Evolutionary conservation across 2,888 invertebrate species (phyloP), one percentile per base, ranked within the genome.

Genomic region (Mechanitis mazaeus): DNA sequence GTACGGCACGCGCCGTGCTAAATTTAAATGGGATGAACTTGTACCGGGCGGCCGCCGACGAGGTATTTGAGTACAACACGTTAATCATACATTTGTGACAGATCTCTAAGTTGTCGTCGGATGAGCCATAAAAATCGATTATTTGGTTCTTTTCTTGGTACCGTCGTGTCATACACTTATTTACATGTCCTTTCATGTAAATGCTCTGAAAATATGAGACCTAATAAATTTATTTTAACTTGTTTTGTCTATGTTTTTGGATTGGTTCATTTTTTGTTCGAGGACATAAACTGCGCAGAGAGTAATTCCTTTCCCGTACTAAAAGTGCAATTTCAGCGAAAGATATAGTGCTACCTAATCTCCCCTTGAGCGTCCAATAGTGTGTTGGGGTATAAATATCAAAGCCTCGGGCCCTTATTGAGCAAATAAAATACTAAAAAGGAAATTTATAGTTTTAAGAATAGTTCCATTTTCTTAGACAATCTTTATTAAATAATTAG

Each of bases 21-120:
- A 85, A 90, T 89, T 90, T 89, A 90, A 88, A 88, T 84, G 79
- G 82, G 84, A 88, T 88, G 86, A 89, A 89, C 90, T 88, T 89
- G 87, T 89, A 84, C 79, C 85, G 79, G 84, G 79, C 87, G 84
- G 83, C 78, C 80, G 79, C 81, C 76, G 81, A 76, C 75, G 71
- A 78, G 85, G 87, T 87, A 89, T 88, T 83, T 78, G 77, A 77
- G 74, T 82, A 80, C 76, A 74, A 79, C 77, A 75, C 85, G 87
- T 90, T 88, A 86, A 87, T 90, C 89, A 90, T 88, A 88, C 80
- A 81, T 87, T 76, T 84, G 83, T 88, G 89, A 89, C 89, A 88
- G 82, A 78, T 81, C 77, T 78, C 77, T 69, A 75, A 81, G 79
- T 80, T 79, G 82, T 84, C 81, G 74, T 74, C 76, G 73, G 74